Conservation (phyloP, 2,888 invertebrate species). For the Drosophila flavopinicola region DNA sequence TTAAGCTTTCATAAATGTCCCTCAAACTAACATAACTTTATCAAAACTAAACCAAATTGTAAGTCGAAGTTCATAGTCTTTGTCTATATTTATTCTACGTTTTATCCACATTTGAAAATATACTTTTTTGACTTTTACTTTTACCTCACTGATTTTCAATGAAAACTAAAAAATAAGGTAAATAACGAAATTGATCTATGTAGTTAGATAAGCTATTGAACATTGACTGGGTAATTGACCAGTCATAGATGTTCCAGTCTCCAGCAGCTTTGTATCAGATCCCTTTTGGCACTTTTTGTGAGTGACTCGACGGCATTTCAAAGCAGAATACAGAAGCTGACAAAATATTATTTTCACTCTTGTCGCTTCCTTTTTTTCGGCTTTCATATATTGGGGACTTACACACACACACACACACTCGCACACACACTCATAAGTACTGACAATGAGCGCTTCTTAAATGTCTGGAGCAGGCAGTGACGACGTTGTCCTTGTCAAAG, state of each 20-base stretch:
- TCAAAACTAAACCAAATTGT: too few species aligned
- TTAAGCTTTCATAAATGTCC: too few species aligned
- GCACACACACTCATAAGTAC: constrained; percentile 45
- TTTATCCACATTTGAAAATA: too few species aligned
- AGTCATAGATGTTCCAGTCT: constrained; percentile 27
- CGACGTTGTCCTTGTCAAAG: constrained; percentile 64
- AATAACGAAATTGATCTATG: neutral
- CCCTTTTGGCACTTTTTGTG: constrained; percentile 1
- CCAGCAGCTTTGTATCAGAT: constrained; percentile 14
- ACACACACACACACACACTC: constrained; percentile 19
- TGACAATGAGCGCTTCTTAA: constrained; percentile 78
- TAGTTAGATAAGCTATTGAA: neutral
- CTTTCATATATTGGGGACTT: constrained; percentile 27
- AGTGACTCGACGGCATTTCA: constrained; percentile 50
- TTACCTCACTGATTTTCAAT: too few species aligned
- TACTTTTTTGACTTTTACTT: too few species aligned
- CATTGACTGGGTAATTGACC: constrained; percentile 40
- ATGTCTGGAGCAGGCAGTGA: constrained; percentile 73
- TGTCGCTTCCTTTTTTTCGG: constrained; percentile 50
- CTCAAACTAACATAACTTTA: too few species aligned
- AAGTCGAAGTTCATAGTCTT: too few species aligned
- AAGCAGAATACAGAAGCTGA: constrained; percentile 60
- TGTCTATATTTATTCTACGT: too few species aligned
- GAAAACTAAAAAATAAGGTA: too few species aligned
- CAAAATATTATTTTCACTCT: constrained; percentile 63